Base-by-base conservation (phyloP, 2,888 invertebrate genomes). In the Hydraecia micacea region DNA sequence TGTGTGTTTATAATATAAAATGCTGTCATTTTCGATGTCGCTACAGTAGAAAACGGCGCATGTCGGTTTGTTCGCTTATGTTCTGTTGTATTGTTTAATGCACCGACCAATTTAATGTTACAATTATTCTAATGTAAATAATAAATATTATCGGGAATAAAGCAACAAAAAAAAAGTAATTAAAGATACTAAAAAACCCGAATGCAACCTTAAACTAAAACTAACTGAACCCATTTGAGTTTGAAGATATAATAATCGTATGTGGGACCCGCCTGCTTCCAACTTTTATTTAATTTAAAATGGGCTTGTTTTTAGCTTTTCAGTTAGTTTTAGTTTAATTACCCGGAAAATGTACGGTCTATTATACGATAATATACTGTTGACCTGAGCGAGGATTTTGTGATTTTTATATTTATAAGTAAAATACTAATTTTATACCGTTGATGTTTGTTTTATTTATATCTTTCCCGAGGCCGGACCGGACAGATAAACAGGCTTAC, bases 341-440 rank as follows among this genome's bases (percentile, higher is more conserved):
- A 46, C 32, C 18, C 6, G 39, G 71, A 28, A 60, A n/a, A 68
- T 63, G 46, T 69, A 62, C 6, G 46, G 15, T 46, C 25, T 68
- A 66, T 21, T 28, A 28, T 79, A 78, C 36, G 55, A 46, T 73
- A 60, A 42, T 60, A 58, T 60, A 74, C 36, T n/a, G 63, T 85
- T 72, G 75, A 72, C 49, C 7, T 28, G 77, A 85, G 66, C 69
- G 66, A 42, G 58, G 39, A 72, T 52, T 73, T 75, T 77, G 75
- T 83, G 73, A 86, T 74, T 77, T 85, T 72, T 73, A 67, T 58
- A 78, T 80, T 80, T 77, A 25, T 86, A 86, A 83, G 72, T 76
- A 67, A 77, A 86, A 36, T 70, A 75, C 69, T 78, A 81, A 81
- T 84, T 85, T 84, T 84, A 78, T 84, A 85, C 78, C 15, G 66